Evolutionary conservation across 1,140 invertebrate genomes (phyloP).

Genomic region (Camponotus floridanus): DNA sequence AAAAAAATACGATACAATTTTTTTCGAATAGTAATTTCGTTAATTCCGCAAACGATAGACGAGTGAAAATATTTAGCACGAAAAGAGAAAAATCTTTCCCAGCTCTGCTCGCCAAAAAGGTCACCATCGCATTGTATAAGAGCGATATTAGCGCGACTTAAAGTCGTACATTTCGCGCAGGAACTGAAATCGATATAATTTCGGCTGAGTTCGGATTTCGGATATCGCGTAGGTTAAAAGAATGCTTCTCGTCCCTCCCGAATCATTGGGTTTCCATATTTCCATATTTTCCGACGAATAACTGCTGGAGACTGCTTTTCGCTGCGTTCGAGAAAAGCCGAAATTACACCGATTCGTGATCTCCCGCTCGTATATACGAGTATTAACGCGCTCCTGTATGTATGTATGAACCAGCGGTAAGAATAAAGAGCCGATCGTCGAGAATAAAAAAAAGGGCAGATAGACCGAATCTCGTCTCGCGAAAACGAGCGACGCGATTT

Average conservation of each 20-base stretch:
- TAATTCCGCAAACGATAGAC: not conserved
- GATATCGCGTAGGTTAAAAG: not conserved
- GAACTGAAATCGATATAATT: slow-evolving; percentile 18
- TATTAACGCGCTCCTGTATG: not conserved
- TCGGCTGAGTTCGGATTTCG: not conserved
- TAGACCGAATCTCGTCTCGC: slow-evolving; percentile 52
- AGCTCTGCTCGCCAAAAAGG: slow-evolving; percentile 46
- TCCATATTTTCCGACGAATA: not conserved
- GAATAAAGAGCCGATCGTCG: slow-evolving; percentile 32
- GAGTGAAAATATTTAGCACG: not conserved
- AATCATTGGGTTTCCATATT: not conserved
- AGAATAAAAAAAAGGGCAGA: slow-evolving; percentile 32
- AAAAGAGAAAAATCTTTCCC: not conserved
- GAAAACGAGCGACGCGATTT: slow-evolving; percentile 43
- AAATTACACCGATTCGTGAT: slow-evolving; percentile 9
- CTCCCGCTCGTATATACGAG: not conserved
- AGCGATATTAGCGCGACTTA: slow-evolving; percentile 17
- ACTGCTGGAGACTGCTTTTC: not conserved
- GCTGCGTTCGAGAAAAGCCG: not conserved
- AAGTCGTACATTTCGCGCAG: not conserved
- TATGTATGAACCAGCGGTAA: not conserved
- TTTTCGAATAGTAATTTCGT: not conserved
- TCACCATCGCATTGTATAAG: slow-evolving; percentile 9
- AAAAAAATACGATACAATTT: not conserved
- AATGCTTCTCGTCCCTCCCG: not conserved